Percentiles rank a stretch among this genome's conserved stretches.
phyloP scores from a whole-genome alignment of 53 echinoderm and acorn worm genomes.

The Holothuria leucospilota region DNA sequence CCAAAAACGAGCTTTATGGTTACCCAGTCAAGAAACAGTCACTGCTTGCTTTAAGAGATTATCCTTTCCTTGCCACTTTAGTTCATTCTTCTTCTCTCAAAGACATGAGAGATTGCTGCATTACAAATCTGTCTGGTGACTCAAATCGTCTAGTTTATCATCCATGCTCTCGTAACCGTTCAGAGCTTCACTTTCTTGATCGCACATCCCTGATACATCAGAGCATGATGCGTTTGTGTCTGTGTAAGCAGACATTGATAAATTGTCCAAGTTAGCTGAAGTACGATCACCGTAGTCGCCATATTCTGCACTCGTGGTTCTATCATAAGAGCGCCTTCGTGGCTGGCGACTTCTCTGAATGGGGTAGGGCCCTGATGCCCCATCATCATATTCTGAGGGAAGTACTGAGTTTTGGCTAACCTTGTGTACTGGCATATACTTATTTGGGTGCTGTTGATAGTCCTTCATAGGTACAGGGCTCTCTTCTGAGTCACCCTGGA shows the following conservation, averaged over 20 bases:
- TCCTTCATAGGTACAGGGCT: conserved; percentile 58
- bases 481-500: conserved; percentile 33
- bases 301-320: conserved; percentile 34
- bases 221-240: conserved; percentile 93
- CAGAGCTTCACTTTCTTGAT: conserved; percentile 83
- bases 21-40: no score
- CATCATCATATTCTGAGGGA: conserved; percentile 70
- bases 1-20: no score
- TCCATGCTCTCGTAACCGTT: conserved; percentile 84
- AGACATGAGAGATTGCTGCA: background rate
- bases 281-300: conserved; percentile 36
- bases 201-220: conserved; percentile 86
- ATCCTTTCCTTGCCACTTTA: no score
- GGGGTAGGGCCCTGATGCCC: conserved; percentile 63
- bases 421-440: conserved; percentile 90
- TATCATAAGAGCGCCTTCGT: conserved; percentile 21
- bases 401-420: conserved; percentile 69
- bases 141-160: conserved; percentile 46
- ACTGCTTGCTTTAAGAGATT: no score
- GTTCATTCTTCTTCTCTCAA: no score
- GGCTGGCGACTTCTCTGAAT: conserved; percentile 18
- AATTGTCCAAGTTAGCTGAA: conserved; percentile 67
- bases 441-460: conserved; percentile 81
- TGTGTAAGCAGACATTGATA: conserved; percentile 95
- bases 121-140: conserved; percentile 43